phyloP scores from a whole-genome alignment of 2,888 invertebrate genomes.

The Eretmocerus hayati region DNA sequence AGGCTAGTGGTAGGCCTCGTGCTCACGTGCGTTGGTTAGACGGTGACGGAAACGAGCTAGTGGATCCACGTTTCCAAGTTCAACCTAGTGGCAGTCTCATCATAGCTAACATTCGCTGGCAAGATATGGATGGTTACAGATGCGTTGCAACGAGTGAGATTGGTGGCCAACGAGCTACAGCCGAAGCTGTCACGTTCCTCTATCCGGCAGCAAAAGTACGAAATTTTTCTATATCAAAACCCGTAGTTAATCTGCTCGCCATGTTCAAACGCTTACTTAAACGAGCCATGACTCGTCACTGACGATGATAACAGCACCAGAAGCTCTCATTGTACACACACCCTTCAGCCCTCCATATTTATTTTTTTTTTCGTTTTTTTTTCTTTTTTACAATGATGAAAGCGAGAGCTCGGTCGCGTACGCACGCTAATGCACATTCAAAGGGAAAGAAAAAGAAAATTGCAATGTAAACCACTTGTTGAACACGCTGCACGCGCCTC shows the following conservation, averaged over 20 bases:
- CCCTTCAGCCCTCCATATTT: background rate
- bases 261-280: conserved; percentile 18
- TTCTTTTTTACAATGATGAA: background rate
- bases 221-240: conserved; percentile 20
- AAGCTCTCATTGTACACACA: background rate
- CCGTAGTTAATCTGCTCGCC: conserved; percentile 13
- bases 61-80: conserved; percentile 33
- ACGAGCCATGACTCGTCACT: conserved; percentile 16
- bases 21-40: conserved; percentile 64
- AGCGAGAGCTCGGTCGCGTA: no score
- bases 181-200: conserved; percentile 60
- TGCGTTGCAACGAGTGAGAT: conserved; percentile 65
- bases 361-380: background rate
- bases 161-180: conserved; percentile 48
- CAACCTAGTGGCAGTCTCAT: conserved; percentile 70
- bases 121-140: conserved; percentile 75
- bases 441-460: no score
- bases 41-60: conserved; percentile 46
- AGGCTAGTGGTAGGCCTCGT: conserved; percentile 56
- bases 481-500: no score
- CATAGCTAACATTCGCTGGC: conserved; percentile 65
- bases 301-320: conserved; percentile 14
- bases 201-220: conserved; percentile 52
- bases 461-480: no score
- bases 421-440: no score